phyloP scores from a whole-genome alignment of 2,888 invertebrate species.

The Drosophila atripex region DNA sequence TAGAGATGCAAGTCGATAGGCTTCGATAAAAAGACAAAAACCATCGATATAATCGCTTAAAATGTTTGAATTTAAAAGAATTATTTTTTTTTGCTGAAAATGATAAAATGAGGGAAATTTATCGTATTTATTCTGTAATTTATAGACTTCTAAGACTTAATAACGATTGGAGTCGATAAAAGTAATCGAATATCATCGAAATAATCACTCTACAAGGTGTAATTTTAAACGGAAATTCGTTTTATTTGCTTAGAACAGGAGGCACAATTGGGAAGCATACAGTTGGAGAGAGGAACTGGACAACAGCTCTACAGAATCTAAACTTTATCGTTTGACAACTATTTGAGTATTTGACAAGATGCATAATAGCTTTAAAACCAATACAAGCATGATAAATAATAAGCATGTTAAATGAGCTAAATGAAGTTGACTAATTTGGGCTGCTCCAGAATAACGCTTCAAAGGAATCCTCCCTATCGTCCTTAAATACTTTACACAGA shows the following conservation, averaged over 20 bases:
- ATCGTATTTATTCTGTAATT: no score
- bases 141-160: not conserved
- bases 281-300: not conserved
- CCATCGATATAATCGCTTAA: no score
- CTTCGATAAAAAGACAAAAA: no score
- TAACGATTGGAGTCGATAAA: not conserved
- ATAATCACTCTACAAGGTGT: not conserved
- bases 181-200: not conserved
- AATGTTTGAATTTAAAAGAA: no score
- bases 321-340: not conserved
- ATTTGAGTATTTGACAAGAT: constrained; percentile 1
- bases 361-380: not conserved
- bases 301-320: not conserved
- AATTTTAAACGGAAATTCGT: not conserved
- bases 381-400: not conserved
- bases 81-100: no score
- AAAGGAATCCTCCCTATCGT: not conserved
- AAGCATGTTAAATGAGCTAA: not conserved
- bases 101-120: no score
- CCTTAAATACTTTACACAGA: constrained; percentile 10
- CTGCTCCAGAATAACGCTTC: not conserved
- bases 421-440: constrained; percentile 1
- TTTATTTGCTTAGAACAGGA: constrained; percentile 5
- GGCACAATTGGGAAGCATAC: constrained; percentile 7
- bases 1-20: no score